These are phyloP conservation scores for Embiotoca jacksoni DNA, from an alignment of 2,113 vertebrate species.

Conservation along the genomic window DNA sequence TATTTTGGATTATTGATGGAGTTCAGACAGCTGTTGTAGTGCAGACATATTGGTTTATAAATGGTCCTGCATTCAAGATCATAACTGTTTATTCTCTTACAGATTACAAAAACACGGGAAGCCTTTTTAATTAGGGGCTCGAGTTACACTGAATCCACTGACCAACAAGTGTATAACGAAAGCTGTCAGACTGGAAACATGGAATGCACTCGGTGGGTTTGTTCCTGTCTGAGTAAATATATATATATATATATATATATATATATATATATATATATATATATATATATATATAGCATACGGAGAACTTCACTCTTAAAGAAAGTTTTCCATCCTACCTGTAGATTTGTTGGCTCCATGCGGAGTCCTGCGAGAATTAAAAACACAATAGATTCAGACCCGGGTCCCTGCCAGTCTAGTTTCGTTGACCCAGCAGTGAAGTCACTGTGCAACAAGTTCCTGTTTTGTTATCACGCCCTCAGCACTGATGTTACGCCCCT, in stretches of 20 bases:
- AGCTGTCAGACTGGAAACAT: background rate
- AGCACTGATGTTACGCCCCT: conserved; percentile 1
- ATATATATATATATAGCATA: too few species aligned
- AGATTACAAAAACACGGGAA: too few species aligned
- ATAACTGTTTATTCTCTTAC: background rate
- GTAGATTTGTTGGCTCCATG: conserved; percentile 84
- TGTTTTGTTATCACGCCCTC: conserved; percentile 58
- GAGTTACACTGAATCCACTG: too few species aligned
- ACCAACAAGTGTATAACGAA: conserved; percentile 11
- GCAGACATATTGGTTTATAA: too few species aligned
- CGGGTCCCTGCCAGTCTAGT: background rate
- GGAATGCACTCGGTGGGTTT: background rate
- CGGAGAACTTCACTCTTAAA: background rate
- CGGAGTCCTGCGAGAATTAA: conserved; percentile 4
- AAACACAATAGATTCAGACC: conserved; percentile 2
- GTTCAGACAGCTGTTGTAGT: background rate
- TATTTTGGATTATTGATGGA: conserved; percentile 2
- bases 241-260: too few species aligned
- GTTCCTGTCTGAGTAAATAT: background rate
- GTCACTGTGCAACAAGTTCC: conserved; percentile 62
- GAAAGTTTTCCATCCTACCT: conserved; percentile 71
- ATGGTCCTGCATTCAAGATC: background rate
- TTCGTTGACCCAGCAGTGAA: conserved; percentile 24
- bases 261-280: too few species aligned
- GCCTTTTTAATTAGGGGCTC: background rate